Conservation (phyloP, 2,888 invertebrate species). For the Thera britannica region DNA sequence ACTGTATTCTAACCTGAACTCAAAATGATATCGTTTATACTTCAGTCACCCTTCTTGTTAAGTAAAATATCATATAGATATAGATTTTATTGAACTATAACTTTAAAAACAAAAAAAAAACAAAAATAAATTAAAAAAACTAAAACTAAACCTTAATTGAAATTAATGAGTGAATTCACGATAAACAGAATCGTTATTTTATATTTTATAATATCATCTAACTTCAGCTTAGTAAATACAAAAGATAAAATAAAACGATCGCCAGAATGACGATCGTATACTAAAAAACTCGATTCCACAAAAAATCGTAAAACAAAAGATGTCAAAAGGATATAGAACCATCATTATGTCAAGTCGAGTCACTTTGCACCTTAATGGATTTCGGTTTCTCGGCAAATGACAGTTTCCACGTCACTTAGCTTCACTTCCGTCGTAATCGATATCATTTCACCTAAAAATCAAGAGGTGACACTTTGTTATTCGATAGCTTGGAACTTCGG, state of each 20-base stretch:
- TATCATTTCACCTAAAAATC: constrained; percentile 77
- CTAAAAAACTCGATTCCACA: constrained; percentile 24
- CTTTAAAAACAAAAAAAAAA: too few species aligned
- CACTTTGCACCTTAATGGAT: constrained; percentile 77
- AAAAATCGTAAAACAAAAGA: constrained; percentile 46
- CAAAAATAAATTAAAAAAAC: too few species aligned
- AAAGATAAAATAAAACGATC: neutral
- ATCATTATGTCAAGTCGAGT: constrained; percentile 68
- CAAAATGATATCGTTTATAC: too few species aligned
- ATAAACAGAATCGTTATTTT: too few species aligned
- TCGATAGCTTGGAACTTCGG: constrained; percentile 39
- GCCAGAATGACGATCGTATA: neutral
- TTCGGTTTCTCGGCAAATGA: constrained; percentile 71
- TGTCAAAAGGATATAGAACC: constrained; percentile 47
- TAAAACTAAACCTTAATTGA: too few species aligned
- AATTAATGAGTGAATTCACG: too few species aligned
- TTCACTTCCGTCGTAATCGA: constrained; percentile 80
- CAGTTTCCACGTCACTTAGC: constrained; percentile 79
- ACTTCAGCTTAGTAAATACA: neutral
- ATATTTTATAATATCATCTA: too few species aligned
- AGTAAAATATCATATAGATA: too few species aligned
- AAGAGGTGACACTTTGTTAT: constrained; percentile 52
- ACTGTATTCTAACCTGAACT: too few species aligned
- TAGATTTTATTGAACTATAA: too few species aligned
- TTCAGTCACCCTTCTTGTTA: too few species aligned